Base-by-base conservation (phyloP, 2,797 vertebrate species). In the Galagoides demidoff region DNA sequence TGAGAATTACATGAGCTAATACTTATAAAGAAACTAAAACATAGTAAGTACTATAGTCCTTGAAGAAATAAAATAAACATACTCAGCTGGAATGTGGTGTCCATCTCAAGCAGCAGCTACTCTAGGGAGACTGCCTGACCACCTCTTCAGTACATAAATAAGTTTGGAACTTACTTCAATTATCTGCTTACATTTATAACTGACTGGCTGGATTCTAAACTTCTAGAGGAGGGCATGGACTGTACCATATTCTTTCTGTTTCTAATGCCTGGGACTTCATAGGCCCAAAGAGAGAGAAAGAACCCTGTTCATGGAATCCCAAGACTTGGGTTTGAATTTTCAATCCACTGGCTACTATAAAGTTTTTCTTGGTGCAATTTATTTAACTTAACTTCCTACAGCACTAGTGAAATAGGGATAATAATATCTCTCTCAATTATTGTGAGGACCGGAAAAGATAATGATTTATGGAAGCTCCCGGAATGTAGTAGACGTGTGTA, bases 261-360 rank as follows among this genome's bases (percentile, higher is more conserved):
- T 93, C 27, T 68, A 94, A 84, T 83, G 25, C 27, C 71, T 84
- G 39, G 7, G 63, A 71, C n/a, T n/a, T n/a, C 16, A 23, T 85
- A 90, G 61, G 43, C 29, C 85, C 73, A 89, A 81, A 59, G 57
- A 81, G 64, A 90, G n/a, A 78, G 79, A 74, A 74, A 76, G 59
- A 78, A 19, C 11, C 20, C 16, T 63, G 20, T 63, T 85, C 73
- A 79, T 25, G 37, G 12, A 79, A 90, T 94, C 43, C 74, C 43
- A 71, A 90, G 55, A 90, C 23, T 49, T 37, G 16, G n/a, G 34
- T 89, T 37, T 70, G 19, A 45, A 59, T 59, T 37, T 37, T 94
- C 68, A 76, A 43, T 37, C 20, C 17, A 70, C 20, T 27, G 29
- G n/a, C 82, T 81, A 79, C 64, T 52, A 16, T 52, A 52, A 52